phyloP scores from a whole-genome alignment of 2,797 vertebrate species.

The Enteromius viviparus region DNA sequence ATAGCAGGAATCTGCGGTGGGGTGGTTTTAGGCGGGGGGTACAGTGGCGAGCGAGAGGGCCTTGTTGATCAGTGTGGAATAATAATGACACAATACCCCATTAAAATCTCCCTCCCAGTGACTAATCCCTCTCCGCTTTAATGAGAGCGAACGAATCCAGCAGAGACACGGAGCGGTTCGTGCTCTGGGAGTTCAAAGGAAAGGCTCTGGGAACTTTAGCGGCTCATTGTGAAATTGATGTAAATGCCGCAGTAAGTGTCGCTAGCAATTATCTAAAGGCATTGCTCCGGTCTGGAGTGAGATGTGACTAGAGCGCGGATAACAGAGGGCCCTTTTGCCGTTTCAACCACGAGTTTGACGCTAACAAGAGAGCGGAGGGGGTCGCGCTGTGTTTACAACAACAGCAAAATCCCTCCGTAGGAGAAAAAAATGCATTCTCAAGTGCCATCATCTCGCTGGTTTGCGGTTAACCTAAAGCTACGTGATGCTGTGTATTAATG shows the following conservation, averaged over 20 bases:
- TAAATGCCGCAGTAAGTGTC: constrained; percentile 63
- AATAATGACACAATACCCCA: constrained; percentile 59
- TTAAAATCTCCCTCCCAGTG: constrained; percentile 60
- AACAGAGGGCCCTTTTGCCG: constrained; percentile 45
- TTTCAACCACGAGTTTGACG: constrained; percentile 15
- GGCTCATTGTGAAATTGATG: constrained; percentile 64
- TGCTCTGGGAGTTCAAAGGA: constrained; percentile 62
- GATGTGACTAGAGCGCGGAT: constrained; percentile 43
- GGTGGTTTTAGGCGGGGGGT: background rate
- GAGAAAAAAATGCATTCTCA: constrained; percentile 16
- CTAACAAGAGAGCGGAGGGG: constrained; percentile 35
- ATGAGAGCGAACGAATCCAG: constrained; percentile 60
- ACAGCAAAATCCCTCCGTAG: constrained; percentile 34
- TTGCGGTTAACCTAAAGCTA: constrained; percentile 52
- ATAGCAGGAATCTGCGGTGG: constrained; percentile 47
- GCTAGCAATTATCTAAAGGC: constrained; percentile 62
- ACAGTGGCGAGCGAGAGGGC: constrained; percentile 39
- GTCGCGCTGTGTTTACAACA: constrained; percentile 7
- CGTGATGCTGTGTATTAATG: constrained; percentile 57
- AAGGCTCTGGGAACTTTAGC: constrained; percentile 63
- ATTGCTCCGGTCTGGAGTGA: constrained; percentile 46
- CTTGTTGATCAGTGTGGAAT: constrained; percentile 62
- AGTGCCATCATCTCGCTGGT: constrained; percentile 53
- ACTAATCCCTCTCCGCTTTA: constrained; percentile 60
- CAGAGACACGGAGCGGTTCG: constrained; percentile 53